Conservation (phyloP, 30 jellyfish, hydroid and myxozoan species). For the Euphysa ruthae region DNA sequence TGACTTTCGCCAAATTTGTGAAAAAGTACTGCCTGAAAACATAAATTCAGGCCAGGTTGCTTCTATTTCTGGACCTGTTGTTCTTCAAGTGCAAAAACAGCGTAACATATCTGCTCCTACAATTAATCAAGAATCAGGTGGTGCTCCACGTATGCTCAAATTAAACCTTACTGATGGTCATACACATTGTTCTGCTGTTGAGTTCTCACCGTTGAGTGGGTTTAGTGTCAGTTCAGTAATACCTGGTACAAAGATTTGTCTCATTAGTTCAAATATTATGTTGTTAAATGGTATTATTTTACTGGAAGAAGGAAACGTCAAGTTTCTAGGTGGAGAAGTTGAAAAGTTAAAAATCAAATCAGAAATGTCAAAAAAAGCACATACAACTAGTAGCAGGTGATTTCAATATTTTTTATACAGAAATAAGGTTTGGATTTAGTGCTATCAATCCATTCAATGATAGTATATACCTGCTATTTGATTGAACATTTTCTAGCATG, state of each 20-base stretch:
- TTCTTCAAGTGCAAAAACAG: conserved; percentile 69
- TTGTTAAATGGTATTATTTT: conserved; percentile 64
- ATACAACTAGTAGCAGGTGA: too few relatives aligned
- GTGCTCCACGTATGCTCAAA: conserved; percentile 84
- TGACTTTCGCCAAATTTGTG: conserved; percentile 74
- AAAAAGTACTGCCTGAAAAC: conserved; percentile 61
- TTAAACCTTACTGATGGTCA: conserved; percentile 75
- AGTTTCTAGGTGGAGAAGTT: conserved; percentile 83
- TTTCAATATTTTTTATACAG: too few relatives aligned
- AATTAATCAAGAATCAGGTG: conserved; percentile 65
- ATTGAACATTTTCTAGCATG: too few relatives aligned
- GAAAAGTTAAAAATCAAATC: conserved; percentile 66
- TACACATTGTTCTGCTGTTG: conserved; percentile 50
- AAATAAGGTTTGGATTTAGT: too few relatives aligned
- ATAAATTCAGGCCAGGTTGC: conserved; percentile 39
- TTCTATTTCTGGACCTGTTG: conserved; percentile 73
- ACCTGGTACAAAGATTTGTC: conserved; percentile 78
- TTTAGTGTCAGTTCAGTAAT: conserved; percentile 41
- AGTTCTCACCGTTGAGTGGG: conserved; percentile 28
- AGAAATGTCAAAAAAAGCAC: conserved; percentile 26
- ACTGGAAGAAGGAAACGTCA: conserved; percentile 28
- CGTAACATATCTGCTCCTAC: conserved; percentile 84
- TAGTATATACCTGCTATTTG: too few relatives aligned
- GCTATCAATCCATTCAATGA: too few relatives aligned
- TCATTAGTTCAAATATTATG: conserved; percentile 23